These are phyloP conservation scores for Epirrhoe tristata DNA, from an alignment of 2,888 invertebrate genomes.

Conservation along the genomic window DNA sequence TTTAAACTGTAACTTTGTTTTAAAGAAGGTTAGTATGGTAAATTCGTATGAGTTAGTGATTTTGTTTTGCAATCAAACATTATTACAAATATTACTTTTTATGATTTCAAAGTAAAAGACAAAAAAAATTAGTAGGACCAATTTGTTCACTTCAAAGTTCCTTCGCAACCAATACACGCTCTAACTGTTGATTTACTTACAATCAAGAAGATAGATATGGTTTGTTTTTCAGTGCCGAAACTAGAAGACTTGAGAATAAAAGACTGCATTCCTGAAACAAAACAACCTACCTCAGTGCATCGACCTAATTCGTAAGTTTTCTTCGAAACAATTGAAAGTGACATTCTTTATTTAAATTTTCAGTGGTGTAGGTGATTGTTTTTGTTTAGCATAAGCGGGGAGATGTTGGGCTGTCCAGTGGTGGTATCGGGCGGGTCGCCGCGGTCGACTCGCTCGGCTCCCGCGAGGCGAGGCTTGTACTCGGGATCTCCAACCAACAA, in stretches of 20 bases:
- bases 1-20: no score
- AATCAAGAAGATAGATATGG: not conserved
- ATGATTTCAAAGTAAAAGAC: no score
- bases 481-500: constrained; percentile 91
- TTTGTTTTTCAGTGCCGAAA: constrained; percentile 73
- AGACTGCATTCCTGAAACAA: constrained; percentile 81
- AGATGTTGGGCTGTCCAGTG: constrained; percentile 62
- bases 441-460: constrained; percentile 93
- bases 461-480: constrained; percentile 90
- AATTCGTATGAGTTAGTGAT: no score
- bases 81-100: no score
- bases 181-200: not conserved
- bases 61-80: no score
- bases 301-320: constrained; percentile 80
- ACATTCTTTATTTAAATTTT: not conserved
- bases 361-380: not conserved
- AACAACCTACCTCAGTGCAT: constrained; percentile 82
- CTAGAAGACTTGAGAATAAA: constrained; percentile 84
- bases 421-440: constrained; percentile 86
- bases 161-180: not conserved
- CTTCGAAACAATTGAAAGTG: not conserved
- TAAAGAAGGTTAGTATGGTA: no score
- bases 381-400: constrained; percentile 66
- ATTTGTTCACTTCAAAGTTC: no score
- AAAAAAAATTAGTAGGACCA: no score